phyloP scores from a whole-genome alignment of 2,888 invertebrate species.

The Clusia tigrina region DNA sequence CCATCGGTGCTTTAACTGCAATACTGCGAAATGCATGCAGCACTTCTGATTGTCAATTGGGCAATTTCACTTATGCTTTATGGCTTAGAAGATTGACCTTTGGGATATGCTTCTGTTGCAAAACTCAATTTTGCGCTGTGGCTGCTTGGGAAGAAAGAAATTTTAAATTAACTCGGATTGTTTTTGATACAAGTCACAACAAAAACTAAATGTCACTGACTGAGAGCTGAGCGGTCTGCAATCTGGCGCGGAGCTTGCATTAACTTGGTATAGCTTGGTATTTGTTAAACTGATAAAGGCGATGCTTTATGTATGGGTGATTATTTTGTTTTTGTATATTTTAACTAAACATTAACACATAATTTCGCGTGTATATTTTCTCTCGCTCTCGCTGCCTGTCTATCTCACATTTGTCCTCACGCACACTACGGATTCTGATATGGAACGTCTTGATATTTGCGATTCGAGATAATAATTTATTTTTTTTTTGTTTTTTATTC shows the following conservation, averaged over 20 bases:
- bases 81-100: no score
- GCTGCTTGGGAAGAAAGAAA: no score
- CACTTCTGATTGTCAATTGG: neutral
- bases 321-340: conserved; percentile 4
- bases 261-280: conserved; percentile 6
- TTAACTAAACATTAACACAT: conserved; percentile 12
- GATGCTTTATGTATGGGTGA: conserved; percentile 2
- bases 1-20: neutral
- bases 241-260: neutral
- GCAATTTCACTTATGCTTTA: no score
- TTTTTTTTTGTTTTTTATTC: conserved; percentile 9
- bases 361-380: conserved; percentile 18
- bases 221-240: no score
- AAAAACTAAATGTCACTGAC: no score
- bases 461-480: neutral
- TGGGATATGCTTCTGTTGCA: neutral
- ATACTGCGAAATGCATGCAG: neutral
- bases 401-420: neutral
- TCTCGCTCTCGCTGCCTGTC: neutral
- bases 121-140: neutral
- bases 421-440: neutral
- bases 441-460: neutral
- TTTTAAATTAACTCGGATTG: no score
- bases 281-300: conserved; percentile 17
- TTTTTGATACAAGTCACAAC: no score